Evolutionary conservation across 1,140 invertebrate genomes (phyloP).

Genomic region (Tetramorium parvispinum): DNA sequence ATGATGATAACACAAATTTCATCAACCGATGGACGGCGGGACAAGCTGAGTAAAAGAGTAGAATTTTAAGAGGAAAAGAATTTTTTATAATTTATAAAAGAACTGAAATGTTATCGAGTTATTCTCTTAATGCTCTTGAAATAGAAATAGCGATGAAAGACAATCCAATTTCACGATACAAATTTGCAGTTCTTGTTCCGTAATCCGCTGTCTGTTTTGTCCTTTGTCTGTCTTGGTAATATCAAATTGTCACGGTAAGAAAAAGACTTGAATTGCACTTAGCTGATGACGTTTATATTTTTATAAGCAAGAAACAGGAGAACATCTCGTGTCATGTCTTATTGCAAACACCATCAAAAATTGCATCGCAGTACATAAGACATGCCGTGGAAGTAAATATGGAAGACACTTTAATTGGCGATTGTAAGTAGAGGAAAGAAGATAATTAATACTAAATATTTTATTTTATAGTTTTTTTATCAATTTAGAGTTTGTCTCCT

Average conservation of each 20-base stretch:
- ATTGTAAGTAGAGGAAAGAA: not conserved
- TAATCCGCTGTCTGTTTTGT: not conserved
- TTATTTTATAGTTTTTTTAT: not conserved
- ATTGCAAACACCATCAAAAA: not conserved
- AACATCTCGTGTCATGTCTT: not conserved
- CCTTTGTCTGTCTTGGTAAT: not conserved
- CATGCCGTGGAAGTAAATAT: not conserved
- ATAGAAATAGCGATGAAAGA: not conserved
- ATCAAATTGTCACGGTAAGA: conserved; percentile 6
- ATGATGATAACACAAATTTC: not conserved
- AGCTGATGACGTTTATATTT: conserved; percentile 25
- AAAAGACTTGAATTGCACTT: not conserved
- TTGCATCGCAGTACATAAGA: not conserved
- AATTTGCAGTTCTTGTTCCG: not conserved
- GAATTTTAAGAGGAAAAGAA: not conserved
- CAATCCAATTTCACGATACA: not conserved
- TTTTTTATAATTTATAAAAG: not conserved
- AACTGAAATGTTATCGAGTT: not conserved
- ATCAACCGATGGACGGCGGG: not conserved
- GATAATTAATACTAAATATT: not conserved
- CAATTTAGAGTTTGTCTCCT: not conserved
- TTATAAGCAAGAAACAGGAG: not conserved
- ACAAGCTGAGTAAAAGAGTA: not conserved
- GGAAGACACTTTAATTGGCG: not conserved
- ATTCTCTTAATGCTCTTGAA: not conserved